Percentiles rank a stretch among this genome's conserved stretches.
Conservation (phyloP, 2,888 invertebrate species). For the Lucinisca nassula region DNA sequence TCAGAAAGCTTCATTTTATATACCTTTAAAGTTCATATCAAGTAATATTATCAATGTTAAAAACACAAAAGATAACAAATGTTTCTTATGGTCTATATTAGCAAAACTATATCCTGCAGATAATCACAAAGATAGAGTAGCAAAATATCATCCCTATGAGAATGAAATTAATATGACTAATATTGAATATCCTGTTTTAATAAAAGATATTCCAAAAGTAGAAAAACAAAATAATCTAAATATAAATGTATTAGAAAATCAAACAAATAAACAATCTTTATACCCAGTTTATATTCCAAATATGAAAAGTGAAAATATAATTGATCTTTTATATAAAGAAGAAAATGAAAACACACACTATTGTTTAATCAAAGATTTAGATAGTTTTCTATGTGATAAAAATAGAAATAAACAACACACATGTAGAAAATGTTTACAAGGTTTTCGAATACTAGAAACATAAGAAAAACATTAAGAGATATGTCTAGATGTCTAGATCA, state of each 20-base stretch:
- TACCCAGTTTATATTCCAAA: too few relatives aligned
- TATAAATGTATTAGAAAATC: too few relatives aligned
- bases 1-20: conserved; percentile 36
- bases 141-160: too few relatives aligned
- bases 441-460: conserved; percentile 13
- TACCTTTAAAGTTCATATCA: conserved; percentile 2
- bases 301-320: too few relatives aligned
- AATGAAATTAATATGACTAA: too few relatives aligned
- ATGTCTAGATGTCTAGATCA: conserved; percentile 2
- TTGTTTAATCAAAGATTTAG: conserved; percentile 30
- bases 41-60: conserved; percentile 16
- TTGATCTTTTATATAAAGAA: too few relatives aligned
- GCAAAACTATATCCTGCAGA: conserved; percentile 1
- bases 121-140: conserved; percentile 5
- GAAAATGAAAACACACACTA: conserved; percentile 34
- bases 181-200: too few relatives aligned
- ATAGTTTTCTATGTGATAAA: not conserved
- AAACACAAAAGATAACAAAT: conserved; percentile 28
- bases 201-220: too few relatives aligned
- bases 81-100: conserved; percentile 28
- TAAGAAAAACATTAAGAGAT: not conserved
- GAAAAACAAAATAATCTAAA: too few relatives aligned
- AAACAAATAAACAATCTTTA: too few relatives aligned
- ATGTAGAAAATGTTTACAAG: conserved; percentile 20
- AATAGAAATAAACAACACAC: not conserved